phyloP scores from a whole-genome alignment of 2,797 vertebrate species.

The Muscicapa striata region DNA sequence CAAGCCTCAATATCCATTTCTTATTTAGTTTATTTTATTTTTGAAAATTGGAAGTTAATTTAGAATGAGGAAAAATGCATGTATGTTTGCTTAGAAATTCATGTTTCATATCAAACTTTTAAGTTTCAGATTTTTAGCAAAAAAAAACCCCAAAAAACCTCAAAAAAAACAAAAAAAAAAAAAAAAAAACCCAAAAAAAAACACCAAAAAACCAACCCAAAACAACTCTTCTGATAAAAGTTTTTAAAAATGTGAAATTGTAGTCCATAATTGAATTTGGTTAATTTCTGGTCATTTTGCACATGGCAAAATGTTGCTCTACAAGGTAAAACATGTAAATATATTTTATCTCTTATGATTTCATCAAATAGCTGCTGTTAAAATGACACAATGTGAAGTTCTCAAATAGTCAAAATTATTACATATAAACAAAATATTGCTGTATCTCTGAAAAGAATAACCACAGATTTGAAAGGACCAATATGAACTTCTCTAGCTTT shows the following conservation, averaged over 20 bases:
- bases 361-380: not conserved
- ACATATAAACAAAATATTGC: not conserved
- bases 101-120: not conserved
- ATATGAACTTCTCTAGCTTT: not conserved
- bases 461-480: not conserved
- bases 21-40: not conserved
- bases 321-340: not conserved
- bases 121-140: not conserved
- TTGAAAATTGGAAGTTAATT: not conserved
- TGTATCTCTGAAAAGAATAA: not conserved
- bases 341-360: not conserved
- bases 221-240: not conserved
- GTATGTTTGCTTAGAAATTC: not conserved
- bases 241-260: not conserved
- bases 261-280: not conserved
- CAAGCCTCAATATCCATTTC: not conserved
- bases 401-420: not conserved
- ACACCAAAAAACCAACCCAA: not conserved
- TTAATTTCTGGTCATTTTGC: not conserved
- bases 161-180: too few relatives aligned
- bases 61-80: not conserved
- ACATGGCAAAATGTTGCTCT: not conserved
- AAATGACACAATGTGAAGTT: not conserved
- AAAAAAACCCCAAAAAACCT: not conserved
- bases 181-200: not conserved